Evolutionary conservation across 1,140 invertebrate species (phyloP).

Genomic region (Asobara japonica): DNA sequence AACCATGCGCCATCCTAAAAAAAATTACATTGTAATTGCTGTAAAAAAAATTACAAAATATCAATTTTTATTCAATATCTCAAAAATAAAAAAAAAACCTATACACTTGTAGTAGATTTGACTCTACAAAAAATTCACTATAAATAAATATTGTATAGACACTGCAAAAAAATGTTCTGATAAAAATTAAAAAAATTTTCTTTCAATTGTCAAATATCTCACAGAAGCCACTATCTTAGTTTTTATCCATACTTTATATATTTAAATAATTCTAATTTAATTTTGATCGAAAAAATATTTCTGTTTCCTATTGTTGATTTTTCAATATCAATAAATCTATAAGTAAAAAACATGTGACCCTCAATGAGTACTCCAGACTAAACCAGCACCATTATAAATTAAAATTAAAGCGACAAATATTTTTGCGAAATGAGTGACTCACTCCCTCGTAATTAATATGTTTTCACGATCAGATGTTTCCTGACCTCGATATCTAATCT

Average conservation of each 20-base stretch:
- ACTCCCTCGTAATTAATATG: background rate
- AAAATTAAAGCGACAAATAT: background rate
- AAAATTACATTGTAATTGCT: background rate
- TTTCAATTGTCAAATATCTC: no score
- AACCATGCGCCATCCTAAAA: constrained; percentile 62
- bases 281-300: background rate
- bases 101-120: no score
- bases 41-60: background rate
- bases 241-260: background rate
- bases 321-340: no score
- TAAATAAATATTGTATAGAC: no score
- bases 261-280: background rate
- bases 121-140: no score
- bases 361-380: no score
- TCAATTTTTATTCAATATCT: no score
- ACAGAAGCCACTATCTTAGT: background rate
- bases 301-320: no score
- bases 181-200: no score
- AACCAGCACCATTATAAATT: background rate
- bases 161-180: no score
- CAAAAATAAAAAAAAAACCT: no score
- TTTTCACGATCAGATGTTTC: background rate
- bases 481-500: background rate
- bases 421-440: background rate
- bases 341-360: no score